Percentiles rank a stretch among this genome's conserved stretches.
Conservation (phyloP, 2,888 invertebrate genomes). For the Nephrocerus scutellatus region DNA sequence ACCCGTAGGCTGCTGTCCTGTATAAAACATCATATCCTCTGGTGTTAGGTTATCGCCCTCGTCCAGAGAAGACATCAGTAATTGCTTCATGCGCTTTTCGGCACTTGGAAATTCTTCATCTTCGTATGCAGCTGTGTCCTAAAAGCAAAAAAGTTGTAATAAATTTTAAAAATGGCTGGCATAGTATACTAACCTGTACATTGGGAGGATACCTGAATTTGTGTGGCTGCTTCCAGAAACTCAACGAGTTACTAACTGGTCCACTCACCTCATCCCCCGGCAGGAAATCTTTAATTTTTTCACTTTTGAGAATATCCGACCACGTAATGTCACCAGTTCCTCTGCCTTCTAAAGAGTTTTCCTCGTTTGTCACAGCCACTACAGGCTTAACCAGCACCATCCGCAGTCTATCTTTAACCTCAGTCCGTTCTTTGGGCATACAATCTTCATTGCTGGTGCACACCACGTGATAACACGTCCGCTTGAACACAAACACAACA, state of each 20-base stretch:
- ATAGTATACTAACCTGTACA: constrained; percentile 2
- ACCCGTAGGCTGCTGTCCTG: constrained; percentile 25
- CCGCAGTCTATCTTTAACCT: constrained; percentile 57
- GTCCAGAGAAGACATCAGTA: constrained; percentile 31
- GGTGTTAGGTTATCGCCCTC: constrained; percentile 46
- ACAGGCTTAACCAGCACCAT: constrained; percentile 75
- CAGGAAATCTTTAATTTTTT: constrained; percentile 27
- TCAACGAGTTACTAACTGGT: constrained; percentile 27
- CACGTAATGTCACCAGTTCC: constrained; percentile 28
- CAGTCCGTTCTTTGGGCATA: constrained; percentile 57
- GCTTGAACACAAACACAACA: constrained; percentile 69
- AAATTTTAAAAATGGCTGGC: neutral
- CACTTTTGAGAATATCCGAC: constrained; percentile 36
- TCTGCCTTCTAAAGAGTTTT: constrained; percentile 12
- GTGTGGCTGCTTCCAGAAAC: constrained; percentile 41
- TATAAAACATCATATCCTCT: constrained; percentile 49
- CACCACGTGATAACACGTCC: constrained; percentile 69
- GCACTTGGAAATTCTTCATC: constrained; percentile 39
- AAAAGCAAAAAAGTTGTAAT: constrained; percentile 1
- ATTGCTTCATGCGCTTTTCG: constrained; percentile 40
- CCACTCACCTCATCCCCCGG: constrained; percentile 26
- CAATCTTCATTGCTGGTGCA: constrained; percentile 67
- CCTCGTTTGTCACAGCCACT: constrained; percentile 47
- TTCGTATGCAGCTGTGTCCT: constrained; percentile 34
- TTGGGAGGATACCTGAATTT: constrained; percentile 29